A percentile compares a stretch with the other conserved stretches of the same genome.
Evolutionary conservation across 2,113 vertebrate species (phyloP).

Genomic region (Aviceda subcristata): DNA sequence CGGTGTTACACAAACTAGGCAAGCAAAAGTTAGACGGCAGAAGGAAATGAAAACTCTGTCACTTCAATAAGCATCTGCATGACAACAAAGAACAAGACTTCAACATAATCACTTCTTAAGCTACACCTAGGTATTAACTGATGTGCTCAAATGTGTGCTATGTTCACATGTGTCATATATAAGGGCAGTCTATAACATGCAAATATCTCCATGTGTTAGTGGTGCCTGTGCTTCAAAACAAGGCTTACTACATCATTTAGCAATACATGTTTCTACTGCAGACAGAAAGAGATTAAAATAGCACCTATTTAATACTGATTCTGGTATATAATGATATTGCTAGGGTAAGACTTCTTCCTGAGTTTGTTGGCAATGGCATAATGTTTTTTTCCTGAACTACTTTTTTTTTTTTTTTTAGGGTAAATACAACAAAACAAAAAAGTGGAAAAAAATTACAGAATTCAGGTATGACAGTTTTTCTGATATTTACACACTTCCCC

Average conservation of each 20-base stretch:
- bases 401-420: slow-evolving; percentile 56
- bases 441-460: not conserved
- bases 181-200: not conserved
- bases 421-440: not conserved
- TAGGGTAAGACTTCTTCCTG: not conserved
- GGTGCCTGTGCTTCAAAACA: not conserved
- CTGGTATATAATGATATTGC: not conserved
- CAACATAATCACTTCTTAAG: not conserved
- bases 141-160: not conserved
- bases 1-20: not conserved
- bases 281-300: slow-evolving; percentile 3
- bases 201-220: not conserved
- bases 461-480: slow-evolving; percentile 57
- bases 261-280: not conserved
- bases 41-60: not conserved
- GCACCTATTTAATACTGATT: not conserved
- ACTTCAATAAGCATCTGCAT: not conserved
- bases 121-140: not conserved
- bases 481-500: not conserved
- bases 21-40: not conserved
- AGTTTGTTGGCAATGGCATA: not conserved
- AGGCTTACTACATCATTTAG: not conserved
- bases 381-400: not conserved
- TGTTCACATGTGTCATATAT: not conserved
- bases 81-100: not conserved